Base-by-base conservation (phyloP, 2,113 vertebrate genomes). In the Pelobates fuscus region DNA sequence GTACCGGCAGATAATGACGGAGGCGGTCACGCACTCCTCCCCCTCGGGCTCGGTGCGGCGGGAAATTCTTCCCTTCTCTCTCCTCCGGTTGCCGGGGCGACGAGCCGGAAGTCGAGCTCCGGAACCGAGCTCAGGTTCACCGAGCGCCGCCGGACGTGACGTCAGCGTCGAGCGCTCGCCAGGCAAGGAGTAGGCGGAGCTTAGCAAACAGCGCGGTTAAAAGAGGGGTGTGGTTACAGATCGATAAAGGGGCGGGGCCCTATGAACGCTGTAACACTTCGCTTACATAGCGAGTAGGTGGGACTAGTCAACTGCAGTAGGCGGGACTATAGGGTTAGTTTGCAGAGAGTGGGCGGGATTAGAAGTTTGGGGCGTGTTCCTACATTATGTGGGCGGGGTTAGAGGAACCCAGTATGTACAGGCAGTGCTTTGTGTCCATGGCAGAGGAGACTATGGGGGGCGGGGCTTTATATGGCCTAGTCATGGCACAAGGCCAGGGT, bases 51-150 rank as follows among this genome's bases (percentile, higher is more conserved):
- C 32, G 32, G n/a, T 37, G 10, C 14, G 24, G 49, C 23, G 27
- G 41, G 37, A 54, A 7, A 30, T 55, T 21, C 55, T 17, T 25
- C 64, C 23, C 65, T 63, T 30, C 61, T 71, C 27, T 59, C 46
- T 21, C 21, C 70, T 30, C 59, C 70, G 70, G 70, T 71, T 71
- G 70, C 70, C 58, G 70, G 70, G 59, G 69, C 49, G 41, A 71
- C 70, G 70, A 25, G 20, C 58, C 58, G 70, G 70, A 71, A 71
- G 70, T 49, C 41, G 27, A 4, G 18, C 59, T 52, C 59, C 58
- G 70, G 70, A 71, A 71, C 70, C 70, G 70, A 60, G 46, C 37
- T n/a, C 20, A 41, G 25, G 21, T 21, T 27, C 69, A 43, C 21
- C 21, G 55, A 12, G 17, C 26, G 30, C 23, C 3, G 32, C 15